These are phyloP conservation scores for Eulemur macaco DNA, from an alignment of 2,113 vertebrate genomes.

Conservation along the genomic window DNA sequence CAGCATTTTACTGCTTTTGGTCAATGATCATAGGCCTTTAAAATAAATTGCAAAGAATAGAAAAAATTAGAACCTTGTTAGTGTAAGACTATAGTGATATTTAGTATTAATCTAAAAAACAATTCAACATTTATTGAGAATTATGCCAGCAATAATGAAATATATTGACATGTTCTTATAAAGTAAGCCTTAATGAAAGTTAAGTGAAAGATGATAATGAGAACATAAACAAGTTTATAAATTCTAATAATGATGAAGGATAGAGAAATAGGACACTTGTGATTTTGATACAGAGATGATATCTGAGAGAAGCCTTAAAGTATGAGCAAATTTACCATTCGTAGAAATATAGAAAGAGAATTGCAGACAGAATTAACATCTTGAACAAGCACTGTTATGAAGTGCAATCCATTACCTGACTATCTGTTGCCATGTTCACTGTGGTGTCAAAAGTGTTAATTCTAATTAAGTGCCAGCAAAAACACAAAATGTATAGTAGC, in stretches of 20 bases:
- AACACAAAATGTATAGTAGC: background rate
- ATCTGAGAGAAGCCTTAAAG: background rate
- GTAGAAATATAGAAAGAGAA: background rate
- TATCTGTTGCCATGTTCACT: background rate
- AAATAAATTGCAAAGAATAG: conserved; percentile 39
- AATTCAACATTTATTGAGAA: conserved; percentile 9
- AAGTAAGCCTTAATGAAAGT: background rate
- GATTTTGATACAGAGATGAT: background rate
- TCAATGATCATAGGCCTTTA: background rate
- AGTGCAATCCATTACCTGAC: background rate
- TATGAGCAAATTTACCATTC: background rate
- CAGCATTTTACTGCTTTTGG: conserved; percentile 19
- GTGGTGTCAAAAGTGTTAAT: background rate
- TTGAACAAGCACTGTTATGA: background rate
- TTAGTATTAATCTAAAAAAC: conserved; percentile 12
- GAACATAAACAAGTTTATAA: background rate
- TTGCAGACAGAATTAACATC: conserved; percentile 6
- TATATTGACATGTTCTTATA: background rate
- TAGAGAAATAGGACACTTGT: background rate
- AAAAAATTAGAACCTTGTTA: background rate
- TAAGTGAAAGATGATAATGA: background rate
- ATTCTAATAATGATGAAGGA: background rate
- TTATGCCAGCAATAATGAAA: conserved; percentile 11
- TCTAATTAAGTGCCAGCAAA: background rate
- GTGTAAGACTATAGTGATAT: background rate